phyloP scores from a whole-genome alignment of 2,797 vertebrate genomes.

The Halcyon smyrnensis region DNA sequence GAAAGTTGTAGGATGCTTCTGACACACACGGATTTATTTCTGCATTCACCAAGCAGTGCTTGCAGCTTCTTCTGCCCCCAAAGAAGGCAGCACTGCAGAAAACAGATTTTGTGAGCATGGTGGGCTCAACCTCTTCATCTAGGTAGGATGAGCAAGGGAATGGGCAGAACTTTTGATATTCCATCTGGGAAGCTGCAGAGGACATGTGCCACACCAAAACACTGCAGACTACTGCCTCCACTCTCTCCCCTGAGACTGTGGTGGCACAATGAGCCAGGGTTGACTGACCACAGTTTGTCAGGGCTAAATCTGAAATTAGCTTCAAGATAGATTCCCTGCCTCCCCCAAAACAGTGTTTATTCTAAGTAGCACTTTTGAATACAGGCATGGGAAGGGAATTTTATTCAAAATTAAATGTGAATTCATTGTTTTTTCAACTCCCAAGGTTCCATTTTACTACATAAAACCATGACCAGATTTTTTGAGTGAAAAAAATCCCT shows the following conservation, averaged over 20 bases:
- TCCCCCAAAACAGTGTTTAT: neutral
- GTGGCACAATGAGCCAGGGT: neutral
- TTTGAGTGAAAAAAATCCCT: neutral
- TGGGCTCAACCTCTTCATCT: neutral
- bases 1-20: neutral
- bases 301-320: neutral
- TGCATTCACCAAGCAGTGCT: neutral
- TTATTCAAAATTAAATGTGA: neutral
- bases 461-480: neutral
- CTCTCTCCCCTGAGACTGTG: neutral
- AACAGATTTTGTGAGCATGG: accelerated
- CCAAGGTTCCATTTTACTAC: neutral
- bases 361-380: neutral
- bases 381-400: neutral
- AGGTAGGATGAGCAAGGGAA: neutral
- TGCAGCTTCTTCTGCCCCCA: neutral
- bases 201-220: neutral
- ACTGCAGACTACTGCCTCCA: neutral
- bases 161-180: neutral
- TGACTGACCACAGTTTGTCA: neutral
- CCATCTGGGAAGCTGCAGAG: neutral
- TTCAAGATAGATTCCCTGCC: neutral
- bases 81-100: neutral
- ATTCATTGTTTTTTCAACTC: neutral
- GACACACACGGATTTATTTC: neutral